Conservation (phyloP, 2,113 vertebrate genomes). For the Camelus bactrianus region DNA sequence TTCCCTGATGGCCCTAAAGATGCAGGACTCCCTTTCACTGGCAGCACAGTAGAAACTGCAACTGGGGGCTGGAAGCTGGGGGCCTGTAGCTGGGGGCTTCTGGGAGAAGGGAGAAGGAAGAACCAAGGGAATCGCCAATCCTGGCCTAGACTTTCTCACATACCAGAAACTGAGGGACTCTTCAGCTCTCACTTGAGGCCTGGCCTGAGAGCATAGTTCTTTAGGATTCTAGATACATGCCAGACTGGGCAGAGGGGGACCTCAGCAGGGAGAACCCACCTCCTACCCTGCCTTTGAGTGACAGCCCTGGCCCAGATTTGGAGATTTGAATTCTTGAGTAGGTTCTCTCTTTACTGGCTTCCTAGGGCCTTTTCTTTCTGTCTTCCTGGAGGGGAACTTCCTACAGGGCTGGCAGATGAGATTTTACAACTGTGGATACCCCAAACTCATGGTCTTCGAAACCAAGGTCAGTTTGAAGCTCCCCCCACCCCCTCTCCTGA, state of each 20-base stretch:
- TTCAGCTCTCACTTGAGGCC: slow-evolving; percentile 14
- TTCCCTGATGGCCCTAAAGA: background rate
- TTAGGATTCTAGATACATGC: background rate
- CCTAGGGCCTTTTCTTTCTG: background rate
- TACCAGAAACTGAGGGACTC: background rate
- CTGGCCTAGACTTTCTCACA: background rate
- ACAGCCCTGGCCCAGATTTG: background rate
- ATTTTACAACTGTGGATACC: background rate
- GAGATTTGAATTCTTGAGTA: background rate
- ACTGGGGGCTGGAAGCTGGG: background rate
- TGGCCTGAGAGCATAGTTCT: background rate
- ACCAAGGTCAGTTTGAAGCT: background rate
- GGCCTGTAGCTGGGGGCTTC: background rate
- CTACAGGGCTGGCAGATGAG: background rate
- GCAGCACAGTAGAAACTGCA: background rate
- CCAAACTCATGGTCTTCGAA: background rate
- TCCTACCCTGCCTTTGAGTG: background rate
- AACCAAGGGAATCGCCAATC: too few species aligned
- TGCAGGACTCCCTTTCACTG: background rate
- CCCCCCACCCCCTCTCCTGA: rapidly evolving
- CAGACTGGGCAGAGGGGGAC: background rate
- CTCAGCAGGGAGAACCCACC: background rate
- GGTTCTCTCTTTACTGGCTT: background rate
- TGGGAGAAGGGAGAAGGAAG: background rate
- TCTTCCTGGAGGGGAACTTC: background rate